phyloP scores from a whole-genome alignment of 2,113 vertebrate species.

The Sitta europaea region DNA sequence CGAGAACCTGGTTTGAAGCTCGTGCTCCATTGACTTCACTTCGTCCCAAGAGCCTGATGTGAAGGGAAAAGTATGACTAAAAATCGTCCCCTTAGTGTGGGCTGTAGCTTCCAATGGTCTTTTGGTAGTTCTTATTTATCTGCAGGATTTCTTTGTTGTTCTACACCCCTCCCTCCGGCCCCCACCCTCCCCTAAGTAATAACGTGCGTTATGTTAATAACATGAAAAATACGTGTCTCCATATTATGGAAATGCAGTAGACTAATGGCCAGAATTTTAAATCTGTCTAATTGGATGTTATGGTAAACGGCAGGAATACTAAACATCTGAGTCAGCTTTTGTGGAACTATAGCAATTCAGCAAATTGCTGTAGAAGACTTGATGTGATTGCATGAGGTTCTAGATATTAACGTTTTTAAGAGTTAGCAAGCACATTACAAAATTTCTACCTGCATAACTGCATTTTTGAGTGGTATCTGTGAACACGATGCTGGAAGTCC shows the following conservation, averaged over 20 bases:
- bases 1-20: neutral
- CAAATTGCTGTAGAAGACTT: neutral
- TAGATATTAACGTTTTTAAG: accelerated
- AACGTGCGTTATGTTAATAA: neutral
- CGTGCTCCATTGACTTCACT: neutral
- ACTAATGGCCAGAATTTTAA: neutral
- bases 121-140: neutral
- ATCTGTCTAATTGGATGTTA: neutral
- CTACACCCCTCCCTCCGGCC: too few species aligned
- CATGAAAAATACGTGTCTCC: accelerated
- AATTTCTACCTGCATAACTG: accelerated
- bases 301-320: neutral
- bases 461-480: accelerated
- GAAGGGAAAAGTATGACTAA: neutral
- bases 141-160: neutral
- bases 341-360: neutral
- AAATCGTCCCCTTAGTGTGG: neutral
- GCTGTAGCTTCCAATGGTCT: neutral
- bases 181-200: neutral
- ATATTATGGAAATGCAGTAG: accelerated
- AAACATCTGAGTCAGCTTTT: neutral
- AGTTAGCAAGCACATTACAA: neutral
- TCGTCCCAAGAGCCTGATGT: neutral
- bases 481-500: neutral
- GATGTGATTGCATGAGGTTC: neutral